A percentile compares a stretch with the other conserved stretches of the same genome.
phyloP scores from a whole-genome alignment of 2,888 invertebrate species.

The Tupiocoris notatus region DNA sequence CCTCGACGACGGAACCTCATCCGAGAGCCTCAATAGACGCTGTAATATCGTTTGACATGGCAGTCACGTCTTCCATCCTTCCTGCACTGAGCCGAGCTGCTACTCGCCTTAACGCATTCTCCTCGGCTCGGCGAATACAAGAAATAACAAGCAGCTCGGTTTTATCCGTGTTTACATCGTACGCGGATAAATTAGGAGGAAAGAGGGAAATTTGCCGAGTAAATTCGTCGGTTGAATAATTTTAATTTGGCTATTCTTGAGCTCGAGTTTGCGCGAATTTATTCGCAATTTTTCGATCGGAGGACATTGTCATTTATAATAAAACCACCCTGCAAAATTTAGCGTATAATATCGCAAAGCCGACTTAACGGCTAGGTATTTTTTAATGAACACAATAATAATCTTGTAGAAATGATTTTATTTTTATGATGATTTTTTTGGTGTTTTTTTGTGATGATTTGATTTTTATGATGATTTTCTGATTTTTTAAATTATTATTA shows the following conservation, averaged over 20 bases:
- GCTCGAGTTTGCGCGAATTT: no score
- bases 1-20: not conserved
- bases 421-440: no score
- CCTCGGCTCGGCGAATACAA: not conserved
- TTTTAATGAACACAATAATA: not conserved
- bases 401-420: not conserved
- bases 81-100: not conserved
- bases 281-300: no score
- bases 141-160: not conserved
- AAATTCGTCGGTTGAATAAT: not conserved
- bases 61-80: not conserved
- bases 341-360: not conserved
- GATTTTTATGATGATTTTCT: no score
- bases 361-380: no score
- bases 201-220: not conserved
- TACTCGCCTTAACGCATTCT: not conserved
- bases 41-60: not conserved
- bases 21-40: not conserved
- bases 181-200: not conserved
- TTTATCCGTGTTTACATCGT: not conserved
- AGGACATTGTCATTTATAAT: no score
- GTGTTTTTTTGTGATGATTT: no score
- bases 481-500: no score
- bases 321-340: no score
- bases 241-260: no score